These are phyloP conservation scores for Halcyon chelicuti DNA, from an alignment of 2,797 vertebrate species.

Conservation along the genomic window DNA sequence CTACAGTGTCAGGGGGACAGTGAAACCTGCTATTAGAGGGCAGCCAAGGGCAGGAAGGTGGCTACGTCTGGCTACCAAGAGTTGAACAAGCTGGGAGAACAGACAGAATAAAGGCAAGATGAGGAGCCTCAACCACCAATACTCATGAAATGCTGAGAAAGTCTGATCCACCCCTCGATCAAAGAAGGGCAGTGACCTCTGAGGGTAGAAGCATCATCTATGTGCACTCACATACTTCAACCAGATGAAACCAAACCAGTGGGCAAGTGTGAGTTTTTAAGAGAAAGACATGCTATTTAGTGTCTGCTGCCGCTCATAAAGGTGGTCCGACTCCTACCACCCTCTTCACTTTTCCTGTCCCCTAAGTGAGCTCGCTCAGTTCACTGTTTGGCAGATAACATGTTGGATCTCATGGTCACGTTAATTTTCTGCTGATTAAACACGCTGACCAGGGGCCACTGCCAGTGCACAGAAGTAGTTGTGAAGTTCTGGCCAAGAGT, in stretches of 20 bases:
- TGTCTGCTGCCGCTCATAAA: not conserved
- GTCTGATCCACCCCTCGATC: not conserved
- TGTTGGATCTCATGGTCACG: rapidly evolving
- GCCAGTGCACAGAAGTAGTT: not conserved
- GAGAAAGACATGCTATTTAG: not conserved
- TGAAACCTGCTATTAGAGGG: not conserved
- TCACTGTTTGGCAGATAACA: not conserved
- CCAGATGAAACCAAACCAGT: not conserved
- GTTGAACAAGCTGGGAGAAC: not conserved
- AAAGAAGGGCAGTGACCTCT: not conserved
- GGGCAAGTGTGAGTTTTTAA: not conserved
- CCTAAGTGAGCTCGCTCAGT: not conserved
- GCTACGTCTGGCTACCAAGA: not conserved
- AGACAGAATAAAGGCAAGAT: not conserved
- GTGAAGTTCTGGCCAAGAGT: not conserved
- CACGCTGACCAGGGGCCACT: not conserved
- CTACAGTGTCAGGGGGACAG: not conserved
- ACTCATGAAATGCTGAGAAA: not conserved
- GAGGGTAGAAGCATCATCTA: not conserved
- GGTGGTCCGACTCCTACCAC: not conserved
- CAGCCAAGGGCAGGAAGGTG: not conserved
- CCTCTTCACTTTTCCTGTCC: not conserved
- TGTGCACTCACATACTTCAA: not conserved
- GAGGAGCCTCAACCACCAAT: not conserved
- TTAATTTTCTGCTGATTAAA: not conserved